Conservation (phyloP, 2,113 vertebrate genomes). For the Candoia aspera region DNA sequence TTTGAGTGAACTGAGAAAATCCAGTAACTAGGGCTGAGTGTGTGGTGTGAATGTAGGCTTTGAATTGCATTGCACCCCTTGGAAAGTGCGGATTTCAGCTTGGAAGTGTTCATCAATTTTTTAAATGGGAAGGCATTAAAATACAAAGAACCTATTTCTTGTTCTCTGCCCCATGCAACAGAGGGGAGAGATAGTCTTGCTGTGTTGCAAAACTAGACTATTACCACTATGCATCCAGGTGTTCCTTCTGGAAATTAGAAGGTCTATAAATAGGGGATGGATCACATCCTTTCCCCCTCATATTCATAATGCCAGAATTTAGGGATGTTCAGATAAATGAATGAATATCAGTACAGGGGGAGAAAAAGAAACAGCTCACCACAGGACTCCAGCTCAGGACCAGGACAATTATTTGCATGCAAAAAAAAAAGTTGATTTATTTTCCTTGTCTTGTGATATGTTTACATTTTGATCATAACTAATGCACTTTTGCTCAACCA, state of each 20-base stretch:
- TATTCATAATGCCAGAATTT: neutral
- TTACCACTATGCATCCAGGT: neutral
- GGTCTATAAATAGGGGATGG: neutral
- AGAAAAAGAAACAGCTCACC: neutral
- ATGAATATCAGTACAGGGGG: too few species aligned
- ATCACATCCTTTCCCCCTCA: neutral
- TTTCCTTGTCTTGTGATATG: neutral
- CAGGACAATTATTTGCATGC: neutral
- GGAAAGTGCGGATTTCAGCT: neutral
- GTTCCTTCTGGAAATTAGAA: neutral
- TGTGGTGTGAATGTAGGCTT: neutral
- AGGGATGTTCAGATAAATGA: neutral
- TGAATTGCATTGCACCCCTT: neutral
- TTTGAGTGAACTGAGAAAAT: neutral
- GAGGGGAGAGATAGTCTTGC: neutral
- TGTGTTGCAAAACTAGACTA: neutral
- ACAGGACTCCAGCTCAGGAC: neutral
- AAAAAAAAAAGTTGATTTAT: neutral
- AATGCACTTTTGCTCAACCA: neutral
- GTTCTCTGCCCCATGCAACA: neutral
- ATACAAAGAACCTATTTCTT: neutral
- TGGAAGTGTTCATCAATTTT: neutral
- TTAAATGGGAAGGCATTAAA: neutral
- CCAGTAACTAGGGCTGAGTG: neutral
- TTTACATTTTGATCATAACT: accelerated